Percentiles rank a stretch among this genome's conserved stretches.
Evolutionary conservation across 1,140 invertebrate species (phyloP).

Genomic region (Kradibia gibbosae): DNA sequence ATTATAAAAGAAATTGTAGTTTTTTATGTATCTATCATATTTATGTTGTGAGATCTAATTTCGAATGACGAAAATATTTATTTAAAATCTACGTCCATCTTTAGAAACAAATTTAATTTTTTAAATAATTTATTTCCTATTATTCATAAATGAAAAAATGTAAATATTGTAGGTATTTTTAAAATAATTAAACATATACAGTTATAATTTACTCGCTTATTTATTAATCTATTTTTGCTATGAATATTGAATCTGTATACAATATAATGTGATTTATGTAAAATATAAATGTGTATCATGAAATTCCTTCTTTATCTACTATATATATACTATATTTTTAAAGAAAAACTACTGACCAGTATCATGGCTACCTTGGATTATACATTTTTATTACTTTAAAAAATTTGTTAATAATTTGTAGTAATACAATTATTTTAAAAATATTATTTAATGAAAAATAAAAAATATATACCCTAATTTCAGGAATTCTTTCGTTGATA

Average conservation of each 20-base stretch:
- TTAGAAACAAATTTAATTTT: not conserved
- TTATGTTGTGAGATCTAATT: not conserved
- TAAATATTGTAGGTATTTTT: constrained; percentile 2
- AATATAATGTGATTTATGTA: not conserved
- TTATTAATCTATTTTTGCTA: not conserved
- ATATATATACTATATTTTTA: too few species aligned
- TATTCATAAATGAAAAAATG: constrained; percentile 1
- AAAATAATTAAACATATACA: not conserved
- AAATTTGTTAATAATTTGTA: too few species aligned
- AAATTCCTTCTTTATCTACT: not conserved
- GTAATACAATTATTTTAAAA: too few species aligned
- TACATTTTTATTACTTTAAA: too few species aligned
- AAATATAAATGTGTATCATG: not conserved
- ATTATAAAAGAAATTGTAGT: not conserved
- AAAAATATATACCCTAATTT: too few species aligned
- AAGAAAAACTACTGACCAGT: too few species aligned
- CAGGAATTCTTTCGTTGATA: too few species aligned
- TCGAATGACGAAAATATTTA: not conserved
- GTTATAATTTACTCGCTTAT: not conserved
- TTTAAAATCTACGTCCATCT: constrained; percentile 26
- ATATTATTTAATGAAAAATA: too few species aligned
- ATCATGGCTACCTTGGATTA: too few species aligned
- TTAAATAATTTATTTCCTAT: not conserved
- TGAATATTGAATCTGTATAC: not conserved
- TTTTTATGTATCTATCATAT: too few species aligned